Conservation (phyloP, 2,888 invertebrate genomes). For the Onchidella celtica region DNA sequence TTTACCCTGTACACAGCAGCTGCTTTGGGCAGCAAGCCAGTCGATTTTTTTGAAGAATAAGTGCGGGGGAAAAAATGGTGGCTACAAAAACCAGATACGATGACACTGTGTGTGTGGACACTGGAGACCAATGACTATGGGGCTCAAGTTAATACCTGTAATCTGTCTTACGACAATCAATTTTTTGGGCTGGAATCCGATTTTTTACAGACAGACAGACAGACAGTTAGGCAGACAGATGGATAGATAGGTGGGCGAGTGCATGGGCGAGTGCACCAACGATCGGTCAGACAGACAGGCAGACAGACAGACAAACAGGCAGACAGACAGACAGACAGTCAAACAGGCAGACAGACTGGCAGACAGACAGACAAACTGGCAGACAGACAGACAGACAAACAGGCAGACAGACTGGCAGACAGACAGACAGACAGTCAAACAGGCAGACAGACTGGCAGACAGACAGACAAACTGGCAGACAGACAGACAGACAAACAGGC, state of each 20-base stretch:
- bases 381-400: not conserved
- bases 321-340: not conserved
- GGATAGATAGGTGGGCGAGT: not conserved
- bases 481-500: not conserved
- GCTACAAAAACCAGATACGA: no score
- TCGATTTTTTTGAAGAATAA: no score
- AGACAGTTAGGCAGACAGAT: not conserved
- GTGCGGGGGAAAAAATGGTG: no score
- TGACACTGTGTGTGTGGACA: no score
- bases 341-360: not conserved
- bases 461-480: not conserved
- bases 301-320: not conserved
- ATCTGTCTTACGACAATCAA: not conserved
- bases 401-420: not conserved
- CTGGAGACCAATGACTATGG: no score
- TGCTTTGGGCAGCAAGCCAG: no score
- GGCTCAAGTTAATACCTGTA: no score
- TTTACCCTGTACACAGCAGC: no score
- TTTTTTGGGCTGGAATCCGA: no score
- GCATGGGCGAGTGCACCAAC: not conserved
- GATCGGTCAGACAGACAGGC: not conserved
- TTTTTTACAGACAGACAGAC: not conserved
- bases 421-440: not conserved
- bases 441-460: not conserved
- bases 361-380: not conserved